Base-by-base conservation (phyloP, 30 jellyfish, hydroid and myxozoan species). In the Aurelia coerulea region DNA sequence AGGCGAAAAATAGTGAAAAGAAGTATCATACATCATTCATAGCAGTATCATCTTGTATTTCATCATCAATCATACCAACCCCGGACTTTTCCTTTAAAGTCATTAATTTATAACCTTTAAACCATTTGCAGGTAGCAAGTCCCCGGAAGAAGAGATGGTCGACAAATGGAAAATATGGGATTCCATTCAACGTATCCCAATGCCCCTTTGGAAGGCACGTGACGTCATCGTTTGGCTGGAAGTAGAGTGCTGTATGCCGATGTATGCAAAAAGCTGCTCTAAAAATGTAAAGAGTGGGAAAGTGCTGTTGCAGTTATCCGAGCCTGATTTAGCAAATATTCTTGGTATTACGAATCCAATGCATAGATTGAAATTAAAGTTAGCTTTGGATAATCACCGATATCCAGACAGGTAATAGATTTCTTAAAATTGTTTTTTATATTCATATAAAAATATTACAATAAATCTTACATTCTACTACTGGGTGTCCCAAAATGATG, bases 151-250 rank as follows among this genome's bases (percentile, higher is more conserved):
- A 59, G 91, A 82, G 29, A 35, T 46, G 9, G 50, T 54, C 37
- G 92, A 81, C 84, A 89, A 89, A 65, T 89, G 97, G 97, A 73
- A 81, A 8, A 74, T 80, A 10, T 89, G 97, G 97, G 97, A 89
- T 54, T 64, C 91, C 13, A 74, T 89, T 18, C 97, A 89, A 76
- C 85, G 89, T 53, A 91, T 71, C n/a, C 97, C 97, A 14, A 82
- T 89, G 93, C 87, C 88, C 53, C 83, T 78, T n/a, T 89, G 97
- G 97, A 89, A 80, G 68, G 92, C 97, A 32, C 92, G 91, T 64
- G 97, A 89, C 64, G 93, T 89, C 19, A 56, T 81, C 46, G 93
- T 81, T 29, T 89, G 97, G 97, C 86, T 89, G 35, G 93, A 89
- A 68, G 65, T 89, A 52, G 97, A 89, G 67, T 89, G 97, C 78